Percentiles rank a stretch among this genome's conserved stretches.
Evolutionary conservation across 2,797 vertebrate genomes (phyloP).

Genomic region (Cichlasoma orientale): DNA sequence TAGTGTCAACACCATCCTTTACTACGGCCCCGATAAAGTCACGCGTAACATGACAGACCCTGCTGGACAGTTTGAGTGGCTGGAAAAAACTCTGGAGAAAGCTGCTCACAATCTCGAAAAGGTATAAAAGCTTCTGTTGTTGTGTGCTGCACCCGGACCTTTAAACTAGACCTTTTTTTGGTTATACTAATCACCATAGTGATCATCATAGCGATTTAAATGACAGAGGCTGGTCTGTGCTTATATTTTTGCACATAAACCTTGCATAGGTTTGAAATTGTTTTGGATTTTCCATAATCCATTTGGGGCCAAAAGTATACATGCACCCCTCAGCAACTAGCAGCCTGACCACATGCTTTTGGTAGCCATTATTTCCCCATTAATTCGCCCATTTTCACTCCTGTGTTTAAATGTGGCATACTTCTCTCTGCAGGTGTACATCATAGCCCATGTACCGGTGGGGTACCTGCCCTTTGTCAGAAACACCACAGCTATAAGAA

Average conservation of each 20-base stretch:
- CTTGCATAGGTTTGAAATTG: too few species aligned
- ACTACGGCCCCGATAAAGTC: slow-evolving; percentile 87
- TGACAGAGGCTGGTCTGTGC: background rate
- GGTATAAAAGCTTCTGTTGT: slow-evolving; percentile 26
- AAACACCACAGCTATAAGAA: slow-evolving; percentile 82
- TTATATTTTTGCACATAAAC: background rate
- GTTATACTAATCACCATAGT: background rate
- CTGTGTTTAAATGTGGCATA: background rate
- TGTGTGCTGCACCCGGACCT: too few species aligned
- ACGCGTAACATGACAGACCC: slow-evolving; percentile 89
- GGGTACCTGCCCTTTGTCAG: slow-evolving; percentile 87
- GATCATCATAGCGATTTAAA: background rate
- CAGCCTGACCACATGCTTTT: too few species aligned
- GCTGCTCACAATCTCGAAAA: slow-evolving; percentile 56
- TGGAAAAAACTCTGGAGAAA: slow-evolving; percentile 82
- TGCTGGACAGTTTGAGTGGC: slow-evolving; percentile 89
- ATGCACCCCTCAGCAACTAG: too few species aligned
- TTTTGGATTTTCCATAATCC: too few species aligned
- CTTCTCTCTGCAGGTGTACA: slow-evolving; percentile 81
- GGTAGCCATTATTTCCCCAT: too few species aligned
- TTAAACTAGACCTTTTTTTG: background rate
- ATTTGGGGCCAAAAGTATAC: too few species aligned
- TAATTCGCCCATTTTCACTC: background rate
- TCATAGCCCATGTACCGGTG: slow-evolving; percentile 93
- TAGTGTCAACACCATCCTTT: slow-evolving; percentile 94